Evolutionary conservation across 2,113 vertebrate species (phyloP), one percentile per base, ranked within the genome.

Genomic region (Rattus rattus): DNA sequence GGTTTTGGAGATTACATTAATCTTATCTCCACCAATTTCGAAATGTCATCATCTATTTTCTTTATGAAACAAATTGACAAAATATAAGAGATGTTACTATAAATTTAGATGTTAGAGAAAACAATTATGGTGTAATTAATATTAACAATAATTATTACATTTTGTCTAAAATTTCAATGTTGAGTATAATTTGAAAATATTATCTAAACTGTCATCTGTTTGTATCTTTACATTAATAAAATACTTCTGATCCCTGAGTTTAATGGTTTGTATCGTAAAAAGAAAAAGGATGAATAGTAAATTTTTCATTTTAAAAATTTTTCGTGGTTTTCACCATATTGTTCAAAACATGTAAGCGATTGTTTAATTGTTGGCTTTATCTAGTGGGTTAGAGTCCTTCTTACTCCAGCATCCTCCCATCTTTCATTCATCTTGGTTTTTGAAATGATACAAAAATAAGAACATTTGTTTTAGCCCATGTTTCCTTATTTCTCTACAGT

Each of bases 171-270:
- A 24, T 92, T 92, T 79, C 13, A 94, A 49, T 92, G 30, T 85
- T 72, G 26, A 24, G 65, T 96, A 36, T 43, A 84, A 19, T 91
- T 93, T 84, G 30, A 91, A 96, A 95, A 92, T 86, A 47, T 61
- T 65, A 90, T 61, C 19, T 85, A 89, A 92, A 87, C 2, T 90
- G 39, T 85, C 19, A 93, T 94, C 26, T 96, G 69, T 94, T 79
- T 79, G 2, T 92, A 83, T 49, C 16, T 28, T 73, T 92, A 69
- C 69, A 91, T 73, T 61, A 83, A 97, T 97, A 97, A 97, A 97
- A 19, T 61, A 76, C 88, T 87, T 89, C 13, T 87, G 67, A 2
- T 26, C 26, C 77, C 96, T 63, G 77, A 89, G 33, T 87, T 75
- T 81, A 43, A n/a, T 75, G 28, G 28, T 19, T 95, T 94, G n/a